Conservation (phyloP, 2,797 vertebrate species). For the Vultur gryphus region DNA sequence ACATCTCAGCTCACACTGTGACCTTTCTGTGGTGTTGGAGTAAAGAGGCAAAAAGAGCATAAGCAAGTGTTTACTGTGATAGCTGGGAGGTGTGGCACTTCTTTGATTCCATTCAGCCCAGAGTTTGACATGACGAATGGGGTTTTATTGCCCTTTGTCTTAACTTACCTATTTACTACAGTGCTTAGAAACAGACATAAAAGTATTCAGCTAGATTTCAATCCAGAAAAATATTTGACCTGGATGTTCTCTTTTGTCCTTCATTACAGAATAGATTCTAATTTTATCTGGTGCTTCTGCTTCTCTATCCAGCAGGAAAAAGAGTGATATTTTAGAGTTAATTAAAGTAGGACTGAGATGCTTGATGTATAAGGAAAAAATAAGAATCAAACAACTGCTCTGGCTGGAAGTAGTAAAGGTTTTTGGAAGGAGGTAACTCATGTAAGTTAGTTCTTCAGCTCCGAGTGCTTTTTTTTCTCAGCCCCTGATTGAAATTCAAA, state of each 20-base stretch:
- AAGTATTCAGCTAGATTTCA: neutral
- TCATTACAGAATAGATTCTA: neutral
- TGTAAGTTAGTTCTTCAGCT: neutral
- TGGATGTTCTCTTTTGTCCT: neutral
- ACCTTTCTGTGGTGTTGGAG: neutral
- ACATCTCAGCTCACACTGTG: neutral
- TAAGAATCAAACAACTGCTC: neutral
- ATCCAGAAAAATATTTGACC: neutral
- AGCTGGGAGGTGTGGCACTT: neutral
- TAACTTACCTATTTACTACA: neutral
- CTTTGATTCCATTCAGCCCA: neutral
- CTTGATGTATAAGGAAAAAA: neutral
- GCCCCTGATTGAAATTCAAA: slow-evolving; percentile 12
- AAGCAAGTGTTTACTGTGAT: neutral
- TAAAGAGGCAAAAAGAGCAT: neutral
- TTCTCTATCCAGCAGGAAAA: neutral
- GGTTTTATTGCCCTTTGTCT: neutral
- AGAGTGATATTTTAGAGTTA: neutral
- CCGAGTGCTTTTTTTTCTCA: neutral
- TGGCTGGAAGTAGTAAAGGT: neutral
- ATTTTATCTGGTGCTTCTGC: neutral
- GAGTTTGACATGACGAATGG: neutral
- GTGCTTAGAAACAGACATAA: neutral
- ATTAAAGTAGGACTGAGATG: neutral
- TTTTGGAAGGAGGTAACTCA: neutral